Percentiles rank a stretch among this genome's conserved stretches.
These are phyloP conservation scores for Cataglyphis hispanica DNA, from an alignment of 1,140 invertebrate genomes.

Conservation along the genomic window DNA sequence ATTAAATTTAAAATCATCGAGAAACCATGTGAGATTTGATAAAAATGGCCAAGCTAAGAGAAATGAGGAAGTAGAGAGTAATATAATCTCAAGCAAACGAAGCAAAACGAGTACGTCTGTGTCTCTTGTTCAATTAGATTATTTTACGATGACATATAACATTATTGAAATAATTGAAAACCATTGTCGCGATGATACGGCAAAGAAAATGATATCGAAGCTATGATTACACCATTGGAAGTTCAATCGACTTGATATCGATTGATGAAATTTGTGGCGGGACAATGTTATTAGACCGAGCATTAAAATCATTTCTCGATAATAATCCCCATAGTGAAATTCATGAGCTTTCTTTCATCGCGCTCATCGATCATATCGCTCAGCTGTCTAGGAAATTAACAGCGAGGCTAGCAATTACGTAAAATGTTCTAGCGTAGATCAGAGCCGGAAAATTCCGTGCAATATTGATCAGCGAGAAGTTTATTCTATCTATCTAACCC, in stretches of 20 bases:
- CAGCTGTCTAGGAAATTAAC: constrained; percentile 53
- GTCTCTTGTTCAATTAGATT: constrained; percentile 1
- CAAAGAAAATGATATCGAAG: background rate
- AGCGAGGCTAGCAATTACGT: constrained; percentile 28
- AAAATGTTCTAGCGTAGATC: constrained; percentile 7
- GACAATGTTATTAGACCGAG: constrained; percentile 30
- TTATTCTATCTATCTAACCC: background rate
- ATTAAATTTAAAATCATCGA: background rate
- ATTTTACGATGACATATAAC: background rate
- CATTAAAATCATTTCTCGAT: constrained; percentile 58
- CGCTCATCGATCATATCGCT: constrained; percentile 45
- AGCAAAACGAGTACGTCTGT: background rate
- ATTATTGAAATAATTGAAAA: constrained; percentile 9
- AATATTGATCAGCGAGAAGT: constrained; percentile 19
- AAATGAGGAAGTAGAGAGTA: no score
- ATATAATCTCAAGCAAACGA: background rate
- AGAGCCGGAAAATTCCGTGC: constrained; percentile 13
- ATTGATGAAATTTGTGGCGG: constrained; percentile 23
- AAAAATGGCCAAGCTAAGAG: background rate
- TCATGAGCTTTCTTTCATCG: constrained; percentile 45
- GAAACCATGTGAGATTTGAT: background rate
- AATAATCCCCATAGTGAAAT: constrained; percentile 7
- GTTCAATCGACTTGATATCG: background rate
- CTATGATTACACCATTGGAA: background rate
- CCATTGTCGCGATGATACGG: background rate